A percentile compares a stretch with the other conserved stretches of the same genome.
Evolutionary conservation across 2,888 invertebrate genomes (phyloP).

Genomic region (Bembecia ichneumoniformis): DNA sequence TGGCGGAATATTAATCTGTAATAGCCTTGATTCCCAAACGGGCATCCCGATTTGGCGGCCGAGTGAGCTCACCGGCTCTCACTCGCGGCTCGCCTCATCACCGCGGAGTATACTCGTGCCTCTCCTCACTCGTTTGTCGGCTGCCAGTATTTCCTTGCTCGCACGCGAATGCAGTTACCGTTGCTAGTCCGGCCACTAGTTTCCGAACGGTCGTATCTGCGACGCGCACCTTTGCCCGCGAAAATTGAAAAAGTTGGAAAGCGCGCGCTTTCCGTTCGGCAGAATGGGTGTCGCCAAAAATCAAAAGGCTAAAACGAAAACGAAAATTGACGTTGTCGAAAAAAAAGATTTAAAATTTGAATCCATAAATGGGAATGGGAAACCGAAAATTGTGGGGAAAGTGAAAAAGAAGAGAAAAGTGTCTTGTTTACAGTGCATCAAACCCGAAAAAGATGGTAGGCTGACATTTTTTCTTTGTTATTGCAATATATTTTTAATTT

Average conservation of each 20-base stretch:
- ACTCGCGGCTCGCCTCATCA: constrained; percentile 33
- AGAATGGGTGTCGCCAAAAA: constrained; percentile 66
- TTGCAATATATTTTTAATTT: too few relatives aligned
- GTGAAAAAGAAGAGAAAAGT: constrained; percentile 66
- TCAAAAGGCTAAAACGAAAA: constrained; percentile 44
- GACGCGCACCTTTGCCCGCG: constrained; percentile 20
- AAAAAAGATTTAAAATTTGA: constrained; percentile 22
- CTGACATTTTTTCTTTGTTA: background rate
- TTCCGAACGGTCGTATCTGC: constrained; percentile 39
- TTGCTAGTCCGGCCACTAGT: constrained; percentile 64
- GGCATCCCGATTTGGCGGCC: constrained; percentile 51
- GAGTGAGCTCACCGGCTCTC: constrained; percentile 42
- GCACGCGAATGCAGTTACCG: constrained; percentile 62
- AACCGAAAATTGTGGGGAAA: constrained; percentile 52
- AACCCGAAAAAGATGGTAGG: constrained; percentile 55
- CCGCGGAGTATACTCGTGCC: constrained; percentile 31
- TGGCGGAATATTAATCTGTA: constrained; percentile 56
- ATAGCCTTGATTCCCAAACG: constrained; percentile 67
- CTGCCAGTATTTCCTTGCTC: constrained; percentile 52
- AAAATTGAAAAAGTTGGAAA: constrained; percentile 20
- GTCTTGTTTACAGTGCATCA: constrained; percentile 69
- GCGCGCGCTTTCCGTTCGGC: constrained; percentile 22
- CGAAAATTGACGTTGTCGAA: constrained; percentile 22
- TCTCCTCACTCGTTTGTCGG: constrained; percentile 21
- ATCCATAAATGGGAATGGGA: constrained; percentile 33